These are phyloP conservation scores for Pseudochirops cupreus DNA, from an alignment of 2,797 vertebrate species.

Conservation along the genomic window DNA sequence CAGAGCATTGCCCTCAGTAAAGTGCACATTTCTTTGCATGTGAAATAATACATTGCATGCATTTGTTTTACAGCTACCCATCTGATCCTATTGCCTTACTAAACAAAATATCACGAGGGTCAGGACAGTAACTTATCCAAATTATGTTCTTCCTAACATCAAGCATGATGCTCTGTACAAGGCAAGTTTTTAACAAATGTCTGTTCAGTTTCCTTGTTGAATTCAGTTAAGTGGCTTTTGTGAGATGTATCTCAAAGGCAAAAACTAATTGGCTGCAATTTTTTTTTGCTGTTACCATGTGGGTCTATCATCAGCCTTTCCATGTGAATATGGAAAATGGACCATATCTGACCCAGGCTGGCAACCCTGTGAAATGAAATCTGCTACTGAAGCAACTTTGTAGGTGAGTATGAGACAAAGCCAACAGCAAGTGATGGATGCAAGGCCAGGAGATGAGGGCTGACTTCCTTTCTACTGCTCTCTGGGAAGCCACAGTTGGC, in stretches of 20 bases:
- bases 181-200: background rate
- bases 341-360: background rate
- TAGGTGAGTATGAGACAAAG: background rate
- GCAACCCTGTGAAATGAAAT: background rate
- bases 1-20: background rate
- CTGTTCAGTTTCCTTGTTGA: background rate
- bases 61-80: background rate
- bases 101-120: background rate
- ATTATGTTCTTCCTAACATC: background rate
- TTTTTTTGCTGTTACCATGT: background rate
- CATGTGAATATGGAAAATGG: background rate
- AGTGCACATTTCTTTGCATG: background rate
- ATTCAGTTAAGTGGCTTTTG: background rate
- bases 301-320: background rate
- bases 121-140: background rate
- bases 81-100: background rate
- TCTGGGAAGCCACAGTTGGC: background rate
- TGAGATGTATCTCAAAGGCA: background rate
- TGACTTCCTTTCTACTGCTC: background rate
- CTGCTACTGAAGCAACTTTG: background rate
- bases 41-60: background rate
- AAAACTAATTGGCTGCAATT: background rate
- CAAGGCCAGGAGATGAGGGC: background rate
- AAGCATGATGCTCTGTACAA: background rate
- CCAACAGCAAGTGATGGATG: background rate